Evolutionary conservation across 2,113 vertebrate genomes (phyloP).

Genomic region (Dendropsophus ebraccatus): DNA sequence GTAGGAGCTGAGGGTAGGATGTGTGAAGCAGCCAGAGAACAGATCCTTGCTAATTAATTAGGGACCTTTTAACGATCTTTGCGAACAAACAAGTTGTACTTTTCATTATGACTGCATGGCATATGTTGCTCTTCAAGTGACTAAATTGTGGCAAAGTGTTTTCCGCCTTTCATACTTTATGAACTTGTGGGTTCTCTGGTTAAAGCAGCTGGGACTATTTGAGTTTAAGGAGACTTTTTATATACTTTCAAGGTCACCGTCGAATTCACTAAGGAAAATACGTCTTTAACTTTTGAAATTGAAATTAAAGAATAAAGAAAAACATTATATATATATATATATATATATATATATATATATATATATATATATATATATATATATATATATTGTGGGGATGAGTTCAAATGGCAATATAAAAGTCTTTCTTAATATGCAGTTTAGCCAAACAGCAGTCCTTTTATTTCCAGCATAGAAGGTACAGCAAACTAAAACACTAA

Average conservation of each 20-base stretch:
- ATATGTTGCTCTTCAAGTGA: constrained; percentile 55
- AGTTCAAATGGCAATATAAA: too few relatives aligned
- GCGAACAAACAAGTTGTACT: constrained; percentile 60
- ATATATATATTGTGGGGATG: too few relatives aligned
- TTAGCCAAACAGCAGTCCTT: too few relatives aligned
- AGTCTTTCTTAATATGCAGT: too few relatives aligned
- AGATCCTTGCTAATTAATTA: constrained; percentile 58
- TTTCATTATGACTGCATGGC: constrained; percentile 56
- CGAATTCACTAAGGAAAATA: constrained; percentile 30
- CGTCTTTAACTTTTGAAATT: neutral
- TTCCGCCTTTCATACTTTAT: constrained; percentile 44
- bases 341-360: neutral
- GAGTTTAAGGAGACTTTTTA: constrained; percentile 48
- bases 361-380: too few relatives aligned
- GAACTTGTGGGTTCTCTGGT: constrained; percentile 43
- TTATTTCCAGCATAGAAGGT: too few relatives aligned
- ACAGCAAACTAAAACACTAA: too few relatives aligned
- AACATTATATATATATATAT: neutral
- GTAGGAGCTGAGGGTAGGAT: constrained; percentile 51
- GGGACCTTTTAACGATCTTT: constrained; percentile 58
- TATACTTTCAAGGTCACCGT: constrained; percentile 45
- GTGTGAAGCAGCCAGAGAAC: constrained; percentile 52
- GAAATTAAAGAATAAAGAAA: constrained; percentile 7
- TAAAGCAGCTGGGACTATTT: constrained; percentile 47
- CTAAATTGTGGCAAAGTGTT: constrained; percentile 56